These are phyloP conservation scores for Cirrhinus molitorella DNA, from an alignment of 2,797 vertebrate genomes.

Conservation along the genomic window DNA sequence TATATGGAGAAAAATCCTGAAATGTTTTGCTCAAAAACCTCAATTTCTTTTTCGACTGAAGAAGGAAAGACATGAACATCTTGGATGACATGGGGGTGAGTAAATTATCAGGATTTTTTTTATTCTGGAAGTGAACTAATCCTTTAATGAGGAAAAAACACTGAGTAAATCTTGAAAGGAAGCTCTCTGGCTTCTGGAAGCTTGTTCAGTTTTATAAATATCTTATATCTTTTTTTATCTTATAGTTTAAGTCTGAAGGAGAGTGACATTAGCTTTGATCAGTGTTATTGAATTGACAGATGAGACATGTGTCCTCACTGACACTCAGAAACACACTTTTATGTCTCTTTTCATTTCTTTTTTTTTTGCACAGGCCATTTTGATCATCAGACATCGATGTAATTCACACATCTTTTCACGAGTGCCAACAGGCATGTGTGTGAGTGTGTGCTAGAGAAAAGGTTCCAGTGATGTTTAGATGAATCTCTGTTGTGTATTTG, in stretches of 20 bases:
- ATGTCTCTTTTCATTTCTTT: background rate
- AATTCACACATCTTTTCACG: background rate
- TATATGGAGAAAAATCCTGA: no score
- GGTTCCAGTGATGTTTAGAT: background rate
- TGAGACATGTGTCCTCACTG: background rate
- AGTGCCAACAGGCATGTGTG: background rate
- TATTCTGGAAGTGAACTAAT: no score
- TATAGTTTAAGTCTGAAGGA: background rate
- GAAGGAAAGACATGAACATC: no score
- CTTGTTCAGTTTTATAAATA: background rate
- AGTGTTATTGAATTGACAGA: background rate
- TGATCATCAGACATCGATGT: background rate
- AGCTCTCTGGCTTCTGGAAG: background rate
- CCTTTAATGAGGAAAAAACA: background rate
- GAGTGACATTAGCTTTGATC: conserved; percentile 22
- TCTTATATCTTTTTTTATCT: conserved; percentile 13
- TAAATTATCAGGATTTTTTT: no score
- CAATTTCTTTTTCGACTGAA: no score
- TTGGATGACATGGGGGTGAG: no score
- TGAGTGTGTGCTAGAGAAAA: background rate
- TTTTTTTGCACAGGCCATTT: conserved; percentile 20
- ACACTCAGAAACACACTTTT: background rate
- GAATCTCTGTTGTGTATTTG: background rate
- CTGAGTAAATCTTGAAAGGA: background rate
- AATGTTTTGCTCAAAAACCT: no score